Conservation (phyloP, 2,888 invertebrate species). For the Fragum whitleyi region DNA sequence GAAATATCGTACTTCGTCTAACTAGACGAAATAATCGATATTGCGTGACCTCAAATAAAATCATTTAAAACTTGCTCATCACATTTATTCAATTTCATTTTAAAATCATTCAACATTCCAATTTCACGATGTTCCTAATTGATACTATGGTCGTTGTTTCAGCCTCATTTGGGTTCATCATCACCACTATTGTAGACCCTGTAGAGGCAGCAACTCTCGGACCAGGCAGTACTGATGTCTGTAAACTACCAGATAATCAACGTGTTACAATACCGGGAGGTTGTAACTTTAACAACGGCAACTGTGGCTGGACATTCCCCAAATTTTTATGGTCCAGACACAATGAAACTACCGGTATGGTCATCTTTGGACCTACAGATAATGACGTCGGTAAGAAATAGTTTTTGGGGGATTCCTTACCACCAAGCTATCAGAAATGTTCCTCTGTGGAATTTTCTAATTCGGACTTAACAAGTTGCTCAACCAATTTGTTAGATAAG, state of each 20-base stretch:
- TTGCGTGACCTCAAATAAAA: too few species aligned
- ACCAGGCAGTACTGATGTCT: slow-evolving; percentile 20
- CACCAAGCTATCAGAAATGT: too few species aligned
- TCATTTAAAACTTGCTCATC: too few species aligned
- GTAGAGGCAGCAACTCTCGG: neutral
- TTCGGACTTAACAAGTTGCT: too few species aligned
- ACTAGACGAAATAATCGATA: too few species aligned
- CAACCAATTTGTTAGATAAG: too few species aligned
- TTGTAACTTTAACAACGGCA: slow-evolving; percentile 48
- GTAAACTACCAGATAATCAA: slow-evolving; percentile 28
- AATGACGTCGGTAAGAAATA: slow-evolving; percentile 10
- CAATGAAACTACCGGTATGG: slow-evolving; percentile 34
- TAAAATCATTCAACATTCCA: too few species aligned
- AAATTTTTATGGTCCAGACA: slow-evolving; percentile 34
- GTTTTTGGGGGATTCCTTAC: too few species aligned
- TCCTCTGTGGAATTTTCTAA: too few species aligned
- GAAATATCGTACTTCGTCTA: too few species aligned
- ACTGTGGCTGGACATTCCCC: slow-evolving; percentile 47
- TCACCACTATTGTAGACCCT: neutral
- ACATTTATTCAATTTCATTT: too few species aligned
- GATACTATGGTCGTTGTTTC: neutral
- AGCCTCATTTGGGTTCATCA: neutral
- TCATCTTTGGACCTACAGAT: slow-evolving; percentile 44
- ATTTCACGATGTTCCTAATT: too few species aligned
- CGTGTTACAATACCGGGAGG: slow-evolving; percentile 17